Evolutionary conservation across 2,113 vertebrate genomes (phyloP), one percentile per base, ranked within the genome.

Genomic region (Amphiprion ocellaris): DNA sequence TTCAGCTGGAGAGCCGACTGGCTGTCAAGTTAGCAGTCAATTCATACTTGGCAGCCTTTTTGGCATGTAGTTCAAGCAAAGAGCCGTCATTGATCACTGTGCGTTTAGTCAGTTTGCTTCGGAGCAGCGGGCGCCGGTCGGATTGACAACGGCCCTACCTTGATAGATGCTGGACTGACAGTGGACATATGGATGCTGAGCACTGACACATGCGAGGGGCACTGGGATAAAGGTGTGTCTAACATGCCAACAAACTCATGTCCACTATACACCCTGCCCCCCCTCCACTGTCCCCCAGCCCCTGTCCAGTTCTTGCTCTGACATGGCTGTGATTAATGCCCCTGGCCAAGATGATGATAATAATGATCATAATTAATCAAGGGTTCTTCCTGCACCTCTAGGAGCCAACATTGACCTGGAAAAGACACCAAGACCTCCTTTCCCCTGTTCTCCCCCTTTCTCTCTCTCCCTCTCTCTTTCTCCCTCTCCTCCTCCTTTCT

Each of bases 341-440:
- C 71, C 65, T 19, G 83, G 90, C 90, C 85, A 89, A 83, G 80
- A 90, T 92, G 94, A 94, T 94, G 89, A 93, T 90, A 89, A 93
- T 94, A 94, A 95, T 92, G 93, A 94, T 93, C 87, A 93, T 93
- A 94, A 95, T 95, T 94, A 94, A 94, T 95, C 94, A 95, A 93
- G 85, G 88, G 74, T 81, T 91, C 90, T 93, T 94, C 88, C 90
- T 91, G 91, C 90, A 93, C 87, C 89, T 94, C 89, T 79, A 92
- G 90, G 89, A 93, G 86, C 76, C 78, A 56, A 82, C 55, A 11
- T 81, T 95, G 94, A 95, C 94, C 95, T 94, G 94, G 77, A 94
- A 95, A 94, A 93, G 86, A 87, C 91, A 92, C 77, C 71, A 70
- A 24, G 86, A 89, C 88, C 90, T 88, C 81, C 76, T 86, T 86